Percentiles rank a stretch among this genome's conserved stretches.
These are phyloP conservation scores for Vireo griseus DNA, from an alignment of 2,797 vertebrate genomes.

Conservation along the genomic window DNA sequence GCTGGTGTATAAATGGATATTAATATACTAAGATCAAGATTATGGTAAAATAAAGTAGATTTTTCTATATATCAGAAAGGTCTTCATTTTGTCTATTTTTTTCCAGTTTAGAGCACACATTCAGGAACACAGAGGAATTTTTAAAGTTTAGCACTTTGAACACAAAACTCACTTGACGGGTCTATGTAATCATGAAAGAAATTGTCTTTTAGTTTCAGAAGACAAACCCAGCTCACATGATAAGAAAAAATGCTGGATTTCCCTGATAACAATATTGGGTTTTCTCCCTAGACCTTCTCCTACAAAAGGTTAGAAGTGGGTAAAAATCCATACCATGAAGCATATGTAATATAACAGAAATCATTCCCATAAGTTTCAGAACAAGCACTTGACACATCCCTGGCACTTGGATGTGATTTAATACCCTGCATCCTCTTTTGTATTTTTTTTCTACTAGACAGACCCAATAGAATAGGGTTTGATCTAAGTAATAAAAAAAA, in stretches of 20 bases:
- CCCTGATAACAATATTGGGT: rapidly evolving
- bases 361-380: background rate
- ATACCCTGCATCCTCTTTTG: background rate
- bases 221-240: background rate
- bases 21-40: background rate
- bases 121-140: background rate
- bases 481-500: background rate
- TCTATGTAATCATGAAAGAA: background rate
- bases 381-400: background rate
- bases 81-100: background rate
- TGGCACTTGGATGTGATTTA: background rate
- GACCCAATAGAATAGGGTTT: background rate
- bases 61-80: background rate
- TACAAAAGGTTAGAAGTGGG: background rate
- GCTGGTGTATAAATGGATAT: background rate
- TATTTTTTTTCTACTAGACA: background rate
- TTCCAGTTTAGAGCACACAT: background rate
- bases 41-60: background rate
- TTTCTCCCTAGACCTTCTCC: background rate
- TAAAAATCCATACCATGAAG: background rate
- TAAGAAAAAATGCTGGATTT: background rate
- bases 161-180: background rate
- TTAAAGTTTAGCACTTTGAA: background rate
- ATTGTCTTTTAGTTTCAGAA: background rate
- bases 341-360: background rate